These are phyloP conservation scores for Himantopus leucocephalus DNA, from an alignment of 2,113 vertebrate species.

Conservation along the genomic window DNA sequence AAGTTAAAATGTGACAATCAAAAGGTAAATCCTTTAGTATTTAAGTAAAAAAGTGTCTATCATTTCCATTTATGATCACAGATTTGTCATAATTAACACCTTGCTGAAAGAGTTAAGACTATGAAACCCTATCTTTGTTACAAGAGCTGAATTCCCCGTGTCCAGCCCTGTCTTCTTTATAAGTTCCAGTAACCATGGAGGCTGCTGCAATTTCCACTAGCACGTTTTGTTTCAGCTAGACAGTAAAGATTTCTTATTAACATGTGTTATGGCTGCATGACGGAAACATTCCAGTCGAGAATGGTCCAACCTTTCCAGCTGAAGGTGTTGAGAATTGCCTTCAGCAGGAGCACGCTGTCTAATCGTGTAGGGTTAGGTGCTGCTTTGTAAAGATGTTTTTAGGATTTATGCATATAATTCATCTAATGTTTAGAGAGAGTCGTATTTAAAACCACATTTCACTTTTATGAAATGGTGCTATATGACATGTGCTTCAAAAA, in stretches of 20 bases:
- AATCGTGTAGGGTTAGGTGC: not conserved
- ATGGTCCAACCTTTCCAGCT: not conserved
- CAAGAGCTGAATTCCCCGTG: not conserved
- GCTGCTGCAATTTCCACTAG: not conserved
- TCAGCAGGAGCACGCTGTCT: not conserved
- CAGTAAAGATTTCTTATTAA: not conserved
- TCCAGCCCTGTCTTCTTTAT: not conserved
- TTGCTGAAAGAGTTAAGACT: not conserved
- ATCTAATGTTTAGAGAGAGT: not conserved
- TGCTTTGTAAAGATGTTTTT: not conserved
- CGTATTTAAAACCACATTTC: not conserved
- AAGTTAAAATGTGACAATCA: not conserved
- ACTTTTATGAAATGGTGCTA: not conserved
- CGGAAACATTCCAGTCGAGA: not conserved
- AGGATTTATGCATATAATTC: not conserved
- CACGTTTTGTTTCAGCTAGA: not conserved
- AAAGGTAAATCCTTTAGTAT: not conserved
- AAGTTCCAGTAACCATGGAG: not conserved
- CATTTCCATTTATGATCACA: not conserved
- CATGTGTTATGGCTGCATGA: not conserved
- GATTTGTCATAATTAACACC: not conserved
- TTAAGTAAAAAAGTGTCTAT: not conserved
- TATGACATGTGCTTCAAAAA: not conserved
- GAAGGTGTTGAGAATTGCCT: not conserved
- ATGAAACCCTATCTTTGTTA: not conserved